Conservation (phyloP, 2,113 vertebrate genomes). For the Onychostruthus taczanowskii region DNA sequence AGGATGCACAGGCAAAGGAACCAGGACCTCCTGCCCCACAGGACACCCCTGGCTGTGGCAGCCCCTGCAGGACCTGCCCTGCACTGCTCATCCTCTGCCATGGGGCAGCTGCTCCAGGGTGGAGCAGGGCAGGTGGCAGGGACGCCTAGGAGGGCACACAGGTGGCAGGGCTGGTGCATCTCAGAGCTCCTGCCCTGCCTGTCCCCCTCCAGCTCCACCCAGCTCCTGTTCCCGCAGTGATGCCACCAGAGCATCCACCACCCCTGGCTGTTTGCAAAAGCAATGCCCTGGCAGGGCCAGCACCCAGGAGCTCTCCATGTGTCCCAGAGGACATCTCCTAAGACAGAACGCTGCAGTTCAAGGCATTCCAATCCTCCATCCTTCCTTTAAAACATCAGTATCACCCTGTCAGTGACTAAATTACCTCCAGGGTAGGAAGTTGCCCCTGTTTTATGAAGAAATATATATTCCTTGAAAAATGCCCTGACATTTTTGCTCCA, state of each 20-base stretch:
- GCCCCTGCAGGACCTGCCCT: not conserved
- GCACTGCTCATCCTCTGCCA: fast-evolving
- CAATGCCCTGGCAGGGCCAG: not conserved
- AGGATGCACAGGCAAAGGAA: not conserved
- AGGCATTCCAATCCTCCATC: not conserved
- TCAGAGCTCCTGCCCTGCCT: not conserved
- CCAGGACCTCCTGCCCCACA: not conserved
- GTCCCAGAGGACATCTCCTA: not conserved
- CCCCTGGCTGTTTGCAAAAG: not conserved
- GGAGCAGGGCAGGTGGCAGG: not conserved
- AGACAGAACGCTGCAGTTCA: not conserved
- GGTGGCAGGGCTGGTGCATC: not conserved
- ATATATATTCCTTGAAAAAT: not conserved
- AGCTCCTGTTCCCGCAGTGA: not conserved
- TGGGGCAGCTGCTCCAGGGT: not conserved
- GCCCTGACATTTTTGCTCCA: not conserved
- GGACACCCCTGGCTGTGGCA: fast-evolving
- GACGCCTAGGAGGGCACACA: not conserved
- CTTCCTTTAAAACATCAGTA: not conserved
- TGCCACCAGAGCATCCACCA: not conserved
- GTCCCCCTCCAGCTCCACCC: not conserved
- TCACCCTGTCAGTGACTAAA: not conserved
- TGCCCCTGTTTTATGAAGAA: not conserved
- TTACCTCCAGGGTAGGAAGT: not conserved
- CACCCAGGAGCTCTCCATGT: not conserved